phyloP scores from a whole-genome alignment of 2,113 vertebrate genomes.

The Nycticorax nycticorax region DNA sequence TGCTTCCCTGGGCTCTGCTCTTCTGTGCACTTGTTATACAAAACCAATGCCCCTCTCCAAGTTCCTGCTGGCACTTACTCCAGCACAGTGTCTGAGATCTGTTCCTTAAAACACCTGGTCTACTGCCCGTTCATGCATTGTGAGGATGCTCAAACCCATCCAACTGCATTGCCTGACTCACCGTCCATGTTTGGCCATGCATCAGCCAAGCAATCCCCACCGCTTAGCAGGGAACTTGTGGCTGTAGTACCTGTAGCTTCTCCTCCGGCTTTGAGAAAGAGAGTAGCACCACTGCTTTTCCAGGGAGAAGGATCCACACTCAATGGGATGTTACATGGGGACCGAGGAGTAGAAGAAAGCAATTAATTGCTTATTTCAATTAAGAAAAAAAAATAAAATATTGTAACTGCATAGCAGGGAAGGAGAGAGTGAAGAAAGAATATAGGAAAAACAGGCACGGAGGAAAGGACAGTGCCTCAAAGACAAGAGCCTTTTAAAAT shows the following conservation, averaged over 20 bases:
- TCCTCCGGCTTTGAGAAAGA: neutral
- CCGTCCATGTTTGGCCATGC: fast-evolving
- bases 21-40: neutral
- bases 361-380: neutral
- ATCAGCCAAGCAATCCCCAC: neutral
- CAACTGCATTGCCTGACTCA: neutral
- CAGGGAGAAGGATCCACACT: neutral
- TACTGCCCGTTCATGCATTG: neutral
- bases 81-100: neutral
- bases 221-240: neutral
- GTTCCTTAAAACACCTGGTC: neutral
- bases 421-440: neutral
- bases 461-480: neutral
- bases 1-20: neutral
- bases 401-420: neutral
- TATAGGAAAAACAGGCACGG: neutral
- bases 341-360: neutral
- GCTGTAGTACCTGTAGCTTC: neutral
- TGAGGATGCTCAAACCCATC: neutral
- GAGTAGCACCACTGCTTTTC: neutral
- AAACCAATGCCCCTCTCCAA: neutral
- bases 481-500: neutral
- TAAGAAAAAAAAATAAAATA: neutral
- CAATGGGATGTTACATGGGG: neutral
- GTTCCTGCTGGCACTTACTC: neutral